These are phyloP conservation scores for Bettongia penicillata DNA, from an alignment of 2,113 vertebrate species.

Conservation along the genomic window DNA sequence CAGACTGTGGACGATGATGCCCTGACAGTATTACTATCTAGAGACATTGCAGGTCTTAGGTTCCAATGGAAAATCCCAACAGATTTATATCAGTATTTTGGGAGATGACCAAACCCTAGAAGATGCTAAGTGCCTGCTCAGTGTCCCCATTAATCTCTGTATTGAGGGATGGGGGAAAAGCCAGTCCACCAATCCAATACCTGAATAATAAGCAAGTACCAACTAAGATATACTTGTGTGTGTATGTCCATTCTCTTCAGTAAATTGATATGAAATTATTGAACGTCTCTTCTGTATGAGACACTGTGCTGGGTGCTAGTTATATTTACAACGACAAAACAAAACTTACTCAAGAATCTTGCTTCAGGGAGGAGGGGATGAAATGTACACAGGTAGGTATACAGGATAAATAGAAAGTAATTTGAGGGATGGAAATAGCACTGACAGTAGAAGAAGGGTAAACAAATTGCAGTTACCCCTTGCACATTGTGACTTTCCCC, in stretches of 20 bases:
- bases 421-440: not conserved
- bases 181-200: not conserved
- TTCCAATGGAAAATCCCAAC: not conserved
- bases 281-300: not conserved
- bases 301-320: not conserved
- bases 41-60: not conserved
- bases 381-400: not conserved
- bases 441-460: not conserved
- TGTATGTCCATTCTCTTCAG: not conserved
- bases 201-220: not conserved
- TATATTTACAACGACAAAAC: not conserved
- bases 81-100: not conserved
- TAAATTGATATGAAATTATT: not conserved
- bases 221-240: not conserved
- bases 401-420: not conserved
- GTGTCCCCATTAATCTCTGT: not conserved
- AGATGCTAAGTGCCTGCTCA: not conserved
- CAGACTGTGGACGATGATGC: not conserved
- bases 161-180: not conserved
- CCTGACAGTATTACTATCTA: not conserved
- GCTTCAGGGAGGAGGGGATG: not conserved
- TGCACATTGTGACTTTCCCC: too few relatives aligned
- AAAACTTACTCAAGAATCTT: not conserved
- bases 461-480: not conserved
- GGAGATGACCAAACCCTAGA: not conserved